Evolutionary conservation across 1,140 invertebrate species (phyloP).

Genomic region (Portunus trituberculatus): DNA sequence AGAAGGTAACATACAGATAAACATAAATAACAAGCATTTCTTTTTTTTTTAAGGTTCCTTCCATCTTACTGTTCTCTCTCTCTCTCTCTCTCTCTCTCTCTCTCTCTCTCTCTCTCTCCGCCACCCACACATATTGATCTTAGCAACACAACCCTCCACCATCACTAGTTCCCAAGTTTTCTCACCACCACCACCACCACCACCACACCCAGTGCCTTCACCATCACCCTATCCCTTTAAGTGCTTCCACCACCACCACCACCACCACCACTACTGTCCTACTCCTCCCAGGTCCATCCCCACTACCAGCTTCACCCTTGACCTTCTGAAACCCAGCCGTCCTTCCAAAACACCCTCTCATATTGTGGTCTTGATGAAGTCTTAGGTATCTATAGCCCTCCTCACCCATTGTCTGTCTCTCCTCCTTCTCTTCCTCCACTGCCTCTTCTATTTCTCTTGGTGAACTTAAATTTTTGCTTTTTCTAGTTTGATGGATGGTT

Average conservation of each 20-base stretch:
- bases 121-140: not conserved
- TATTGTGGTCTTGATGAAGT: not conserved
- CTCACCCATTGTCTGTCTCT: not conserved
- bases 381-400: not conserved
- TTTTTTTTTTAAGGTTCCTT: not conserved
- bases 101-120: too few species aligned
- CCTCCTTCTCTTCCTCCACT: not conserved
- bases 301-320: not conserved
- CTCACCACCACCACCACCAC: not conserved
- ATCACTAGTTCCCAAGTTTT: not conserved
- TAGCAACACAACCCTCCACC: not conserved
- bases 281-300: not conserved
- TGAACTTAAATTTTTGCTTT: too few species aligned
- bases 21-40: not conserved
- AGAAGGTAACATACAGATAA: too few species aligned
- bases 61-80: too few species aligned
- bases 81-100: too few species aligned
- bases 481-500: too few species aligned
- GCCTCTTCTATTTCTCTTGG: not conserved
- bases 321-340: too few species aligned
- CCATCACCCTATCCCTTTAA: not conserved
- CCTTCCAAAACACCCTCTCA: too few species aligned
- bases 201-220: not conserved
- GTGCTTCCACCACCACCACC: not conserved
- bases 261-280: not conserved